Percentiles rank a stretch among this genome's conserved stretches.
These are phyloP conservation scores for Teinopalpus imperialis DNA, from an alignment of 2,888 invertebrate genomes.

Conservation along the genomic window DNA sequence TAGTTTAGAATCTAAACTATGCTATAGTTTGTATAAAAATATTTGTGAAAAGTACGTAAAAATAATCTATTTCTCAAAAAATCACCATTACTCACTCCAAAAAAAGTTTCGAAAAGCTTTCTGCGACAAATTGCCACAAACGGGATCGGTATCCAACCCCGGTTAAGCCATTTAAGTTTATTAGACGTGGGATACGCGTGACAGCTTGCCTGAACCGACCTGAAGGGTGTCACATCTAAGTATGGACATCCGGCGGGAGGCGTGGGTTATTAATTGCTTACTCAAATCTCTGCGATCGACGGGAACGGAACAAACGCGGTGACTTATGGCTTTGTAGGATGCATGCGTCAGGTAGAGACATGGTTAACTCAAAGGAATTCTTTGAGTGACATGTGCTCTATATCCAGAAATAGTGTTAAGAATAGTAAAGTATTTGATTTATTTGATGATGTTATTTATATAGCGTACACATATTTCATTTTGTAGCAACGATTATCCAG, in stretches of 20 bases:
- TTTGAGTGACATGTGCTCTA: neutral
- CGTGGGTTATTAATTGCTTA: slow-evolving; percentile 8
- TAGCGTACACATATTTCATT: no score
- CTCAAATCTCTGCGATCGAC: neutral
- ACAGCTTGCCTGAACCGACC: neutral
- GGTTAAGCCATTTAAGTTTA: neutral
- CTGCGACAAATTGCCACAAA: no score
- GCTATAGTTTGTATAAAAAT: no score
- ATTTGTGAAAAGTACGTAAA: no score
- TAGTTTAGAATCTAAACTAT: no score
- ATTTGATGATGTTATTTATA: no score
- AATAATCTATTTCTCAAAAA: no score
- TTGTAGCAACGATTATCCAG: no score
- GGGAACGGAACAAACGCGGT: neutral
- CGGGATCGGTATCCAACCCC: neutral
- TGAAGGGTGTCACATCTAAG: slow-evolving; percentile 19
- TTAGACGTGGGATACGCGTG: neutral
- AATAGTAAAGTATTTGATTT: no score
- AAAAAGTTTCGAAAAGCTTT: no score
- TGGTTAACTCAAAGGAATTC: neutral
- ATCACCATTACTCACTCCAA: no score
- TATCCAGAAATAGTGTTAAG: neutral
- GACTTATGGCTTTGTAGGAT: neutral
- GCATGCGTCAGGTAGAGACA: neutral
- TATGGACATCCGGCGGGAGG: slow-evolving; percentile 16